phyloP scores from a whole-genome alignment of 2,113 vertebrate species.

The Pseudorhombus dupliciocellatus region DNA sequence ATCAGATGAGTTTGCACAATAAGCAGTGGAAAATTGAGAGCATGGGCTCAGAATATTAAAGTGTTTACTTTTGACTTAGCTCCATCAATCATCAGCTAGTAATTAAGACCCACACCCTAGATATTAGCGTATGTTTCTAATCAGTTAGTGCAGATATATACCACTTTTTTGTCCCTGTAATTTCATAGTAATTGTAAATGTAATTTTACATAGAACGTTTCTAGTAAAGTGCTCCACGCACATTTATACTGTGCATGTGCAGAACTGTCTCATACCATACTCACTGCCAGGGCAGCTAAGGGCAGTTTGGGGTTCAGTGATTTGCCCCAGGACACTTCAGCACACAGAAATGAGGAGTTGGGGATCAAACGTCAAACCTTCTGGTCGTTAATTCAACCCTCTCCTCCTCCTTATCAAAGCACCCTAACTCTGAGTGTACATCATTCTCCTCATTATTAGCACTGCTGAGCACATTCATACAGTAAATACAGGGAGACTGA shows the following conservation, averaged over 20 bases:
- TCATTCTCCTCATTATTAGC: constrained; percentile 7
- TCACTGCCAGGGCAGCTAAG: background rate
- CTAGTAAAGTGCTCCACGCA: too few relatives aligned
- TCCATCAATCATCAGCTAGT: constrained; percentile 26
- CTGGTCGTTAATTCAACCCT: too few relatives aligned
- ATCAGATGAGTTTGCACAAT: background rate
- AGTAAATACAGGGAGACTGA: background rate
- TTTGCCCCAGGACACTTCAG: background rate
- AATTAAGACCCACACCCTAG: constrained; percentile 44
- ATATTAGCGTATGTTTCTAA: constrained; percentile 62
- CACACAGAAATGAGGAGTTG: background rate
- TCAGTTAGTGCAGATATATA: constrained; percentile 31
- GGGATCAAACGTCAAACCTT: background rate
- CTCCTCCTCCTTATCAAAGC: too few relatives aligned
- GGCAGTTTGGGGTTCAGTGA: background rate
- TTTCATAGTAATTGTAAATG: background rate
- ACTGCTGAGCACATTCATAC: background rate
- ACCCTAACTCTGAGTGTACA: background rate
- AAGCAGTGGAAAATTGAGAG: background rate
- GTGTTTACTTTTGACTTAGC: constrained; percentile 28
- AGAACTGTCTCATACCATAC: background rate
- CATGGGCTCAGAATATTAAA: constrained; percentile 11
- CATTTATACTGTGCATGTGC: too few relatives aligned
- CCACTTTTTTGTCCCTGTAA: constrained; percentile 7
- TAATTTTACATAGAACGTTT: too few relatives aligned